phyloP scores from a whole-genome alignment of 2,113 vertebrate genomes.

The Rostratula benghalensis region DNA sequence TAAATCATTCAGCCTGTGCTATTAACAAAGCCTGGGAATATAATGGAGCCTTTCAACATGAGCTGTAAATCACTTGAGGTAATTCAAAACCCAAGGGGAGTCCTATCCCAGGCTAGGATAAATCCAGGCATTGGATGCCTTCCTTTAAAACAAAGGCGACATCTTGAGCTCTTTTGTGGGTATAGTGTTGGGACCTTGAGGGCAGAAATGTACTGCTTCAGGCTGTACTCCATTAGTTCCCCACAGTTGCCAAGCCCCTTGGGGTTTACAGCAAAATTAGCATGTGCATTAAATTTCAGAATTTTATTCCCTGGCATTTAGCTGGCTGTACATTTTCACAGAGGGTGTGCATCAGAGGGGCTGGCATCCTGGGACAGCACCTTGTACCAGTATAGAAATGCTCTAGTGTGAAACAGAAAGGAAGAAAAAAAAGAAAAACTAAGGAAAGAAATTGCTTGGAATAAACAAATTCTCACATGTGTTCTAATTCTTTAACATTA shows the following conservation, averaged over 20 bases:
- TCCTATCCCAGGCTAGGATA: background rate
- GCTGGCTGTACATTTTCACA: background rate
- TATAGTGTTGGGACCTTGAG: background rate
- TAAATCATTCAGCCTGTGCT: background rate
- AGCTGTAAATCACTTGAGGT: slow-evolving; percentile 32
- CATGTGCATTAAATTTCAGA: fast-evolving
- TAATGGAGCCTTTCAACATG: background rate
- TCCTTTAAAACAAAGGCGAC: background rate
- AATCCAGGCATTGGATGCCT: background rate
- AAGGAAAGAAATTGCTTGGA: background rate
- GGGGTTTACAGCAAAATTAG: background rate
- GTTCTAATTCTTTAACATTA: background rate
- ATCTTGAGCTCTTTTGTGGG: background rate
- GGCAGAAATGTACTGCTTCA: background rate
- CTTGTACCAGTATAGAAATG: background rate
- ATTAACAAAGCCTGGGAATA: slow-evolving; percentile 18
- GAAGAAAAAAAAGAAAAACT: background rate
- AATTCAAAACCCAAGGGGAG: slow-evolving; percentile 4
- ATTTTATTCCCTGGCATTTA: background rate
- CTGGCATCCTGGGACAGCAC: background rate
- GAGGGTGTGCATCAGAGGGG: background rate
- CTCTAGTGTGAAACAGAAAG: background rate
- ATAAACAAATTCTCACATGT: background rate
- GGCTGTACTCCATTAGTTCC: background rate
- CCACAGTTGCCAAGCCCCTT: background rate